Base-by-base conservation (phyloP, 1,140 invertebrate species). In the Lasioglossum albipes region DNA sequence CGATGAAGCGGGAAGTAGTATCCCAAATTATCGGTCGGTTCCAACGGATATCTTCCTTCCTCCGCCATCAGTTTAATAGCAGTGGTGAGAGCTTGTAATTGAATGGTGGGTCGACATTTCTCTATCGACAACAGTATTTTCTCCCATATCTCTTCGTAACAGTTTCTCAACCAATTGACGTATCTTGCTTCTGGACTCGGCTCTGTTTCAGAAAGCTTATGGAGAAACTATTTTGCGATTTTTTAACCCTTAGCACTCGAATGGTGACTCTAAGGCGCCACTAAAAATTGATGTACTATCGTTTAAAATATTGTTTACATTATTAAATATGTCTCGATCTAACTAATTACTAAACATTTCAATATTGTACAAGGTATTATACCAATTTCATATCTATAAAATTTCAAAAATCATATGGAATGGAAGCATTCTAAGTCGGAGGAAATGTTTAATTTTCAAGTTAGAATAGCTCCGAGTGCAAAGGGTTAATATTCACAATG, bases 11-110 rank as follows among this genome's bases (percentile, higher is more conserved):
- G 95, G 84, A 96, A 95, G 87, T 94, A 94, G 84, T 94, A 95
- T 42, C 94, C 94, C 6, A 91, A 82, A 81, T 92, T 89, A 12
- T 88, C 89, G 42, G 85, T 91, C 41, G 91, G 90, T 81, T 95
- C 94, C n/a, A 96, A 82, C 0, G 95, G 94, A 87, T 94, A 91
- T 87, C 94, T 95, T n/a, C 95, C 95, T 91, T 97, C 96, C 36
- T 93, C 93, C 22, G 94, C 92, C 81, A 96, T 90, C 41, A 96
- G 82, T 83, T 96, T 96, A 92, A 96, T 95, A 16, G 94, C 94
- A 3, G 95, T 96, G 6, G 94, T 94, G 0, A 97, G 91, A 0
- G 95, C 95, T 93, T 96, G 95, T 9, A 94, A 83, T 73, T 95
- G 94, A 45, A 95, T 93, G 72, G 91, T 92, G 9, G 89, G 88